Evolutionary conservation across 2,113 vertebrate genomes (phyloP).

Genomic region (Cichladusa arquata): DNA sequence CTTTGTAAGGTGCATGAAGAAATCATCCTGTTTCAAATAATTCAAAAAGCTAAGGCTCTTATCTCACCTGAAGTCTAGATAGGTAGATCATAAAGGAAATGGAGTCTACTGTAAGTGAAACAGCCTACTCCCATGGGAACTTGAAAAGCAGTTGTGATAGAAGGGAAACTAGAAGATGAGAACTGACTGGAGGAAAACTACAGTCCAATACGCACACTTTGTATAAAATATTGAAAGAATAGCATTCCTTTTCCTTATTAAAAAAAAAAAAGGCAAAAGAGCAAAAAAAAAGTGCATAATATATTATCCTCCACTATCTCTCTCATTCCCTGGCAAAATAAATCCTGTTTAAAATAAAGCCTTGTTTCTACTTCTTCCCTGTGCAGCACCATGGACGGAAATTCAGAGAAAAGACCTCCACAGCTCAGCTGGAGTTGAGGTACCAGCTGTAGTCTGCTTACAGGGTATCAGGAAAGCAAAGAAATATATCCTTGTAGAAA

Average conservation of each 20-base stretch:
- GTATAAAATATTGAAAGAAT: background rate
- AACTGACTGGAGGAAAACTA: background rate
- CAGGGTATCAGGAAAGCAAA: background rate
- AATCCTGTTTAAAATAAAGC: too few species aligned
- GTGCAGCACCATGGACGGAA: background rate
- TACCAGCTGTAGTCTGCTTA: background rate
- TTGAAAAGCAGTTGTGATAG: background rate
- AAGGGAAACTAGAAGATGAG: background rate
- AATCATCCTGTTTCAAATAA: background rate
- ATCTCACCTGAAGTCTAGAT: background rate
- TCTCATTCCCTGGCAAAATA: background rate
- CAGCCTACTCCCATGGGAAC: background rate
- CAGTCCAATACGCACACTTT: background rate
- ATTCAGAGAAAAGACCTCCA: background rate
- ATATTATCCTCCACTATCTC: background rate
- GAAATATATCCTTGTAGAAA: background rate
- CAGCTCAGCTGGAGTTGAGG: background rate
- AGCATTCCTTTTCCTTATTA: background rate
- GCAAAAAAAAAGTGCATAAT: rapidly evolving
- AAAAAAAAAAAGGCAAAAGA: background rate
- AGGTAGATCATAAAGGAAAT: background rate
- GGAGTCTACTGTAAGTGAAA: background rate
- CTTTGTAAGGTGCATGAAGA: background rate
- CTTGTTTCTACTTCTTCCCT: background rate
- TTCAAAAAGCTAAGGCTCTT: background rate